Conservation (phyloP, 2,113 vertebrate species). For the Micronisus gabar region DNA sequence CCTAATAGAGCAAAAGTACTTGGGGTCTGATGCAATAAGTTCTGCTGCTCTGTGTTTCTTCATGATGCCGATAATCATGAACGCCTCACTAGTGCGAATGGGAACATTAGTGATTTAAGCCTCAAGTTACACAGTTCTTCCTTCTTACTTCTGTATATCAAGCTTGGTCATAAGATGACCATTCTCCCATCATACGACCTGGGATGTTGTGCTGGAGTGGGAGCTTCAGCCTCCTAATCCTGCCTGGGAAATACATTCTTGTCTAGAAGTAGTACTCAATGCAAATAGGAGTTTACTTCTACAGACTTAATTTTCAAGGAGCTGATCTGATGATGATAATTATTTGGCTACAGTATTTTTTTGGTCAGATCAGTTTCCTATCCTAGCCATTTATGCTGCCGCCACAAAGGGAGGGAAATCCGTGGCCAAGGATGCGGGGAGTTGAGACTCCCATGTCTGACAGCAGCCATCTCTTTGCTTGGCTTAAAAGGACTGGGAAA, state of each 20-base stretch:
- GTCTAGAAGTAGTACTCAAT: background rate
- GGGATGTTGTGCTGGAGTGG: background rate
- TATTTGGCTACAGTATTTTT: background rate
- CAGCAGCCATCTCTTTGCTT: background rate
- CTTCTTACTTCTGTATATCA: background rate
- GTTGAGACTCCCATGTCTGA: background rate
- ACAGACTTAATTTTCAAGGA: background rate
- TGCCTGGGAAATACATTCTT: background rate
- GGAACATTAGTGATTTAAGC: background rate
- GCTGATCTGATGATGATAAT: background rate
- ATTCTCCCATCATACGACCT: background rate
- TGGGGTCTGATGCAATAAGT: background rate
- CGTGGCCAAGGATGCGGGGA: background rate
- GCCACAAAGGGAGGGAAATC: background rate
- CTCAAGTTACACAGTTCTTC: background rate
- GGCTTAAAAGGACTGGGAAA: constrained; percentile 23
- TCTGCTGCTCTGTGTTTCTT: background rate
- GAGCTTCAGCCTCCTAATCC: background rate
- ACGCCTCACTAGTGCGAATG: accelerated
- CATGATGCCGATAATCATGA: background rate
- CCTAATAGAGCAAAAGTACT: background rate
- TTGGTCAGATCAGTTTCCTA: background rate
- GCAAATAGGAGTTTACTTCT: background rate
- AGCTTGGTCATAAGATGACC: background rate
- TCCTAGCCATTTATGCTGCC: background rate